These are phyloP conservation scores for Oreamnos americanus DNA, from an alignment of 2,113 vertebrate genomes.

Conservation along the genomic window DNA sequence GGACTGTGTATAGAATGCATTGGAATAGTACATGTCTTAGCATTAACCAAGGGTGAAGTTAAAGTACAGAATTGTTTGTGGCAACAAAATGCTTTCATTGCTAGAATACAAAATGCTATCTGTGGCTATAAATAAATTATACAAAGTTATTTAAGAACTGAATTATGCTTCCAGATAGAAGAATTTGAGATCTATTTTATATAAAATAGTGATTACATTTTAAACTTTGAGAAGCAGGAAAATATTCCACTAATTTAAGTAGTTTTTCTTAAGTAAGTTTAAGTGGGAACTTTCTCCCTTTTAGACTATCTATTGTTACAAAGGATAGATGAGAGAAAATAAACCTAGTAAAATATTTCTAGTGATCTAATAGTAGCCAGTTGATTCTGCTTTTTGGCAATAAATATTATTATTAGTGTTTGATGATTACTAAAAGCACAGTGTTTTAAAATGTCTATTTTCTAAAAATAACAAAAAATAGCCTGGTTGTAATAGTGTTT, in stretches of 20 bases:
- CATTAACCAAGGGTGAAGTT: conserved; percentile 46
- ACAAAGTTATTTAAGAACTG: conserved; percentile 30
- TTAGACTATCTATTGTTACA: not conserved
- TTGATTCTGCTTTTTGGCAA: not conserved
- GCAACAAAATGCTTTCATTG: conserved; percentile 40
- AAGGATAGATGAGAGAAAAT: not conserved
- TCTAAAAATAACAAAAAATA: not conserved
- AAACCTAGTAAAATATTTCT: not conserved
- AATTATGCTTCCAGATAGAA: conserved; percentile 24
- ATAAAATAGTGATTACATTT: conserved; percentile 32
- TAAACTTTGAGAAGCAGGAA: not conserved
- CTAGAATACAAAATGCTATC: conserved; percentile 63
- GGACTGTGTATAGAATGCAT: conserved; percentile 40
- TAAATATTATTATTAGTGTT: not conserved
- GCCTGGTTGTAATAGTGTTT: not conserved
- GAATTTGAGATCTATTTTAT: not conserved
- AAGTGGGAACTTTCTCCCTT: not conserved
- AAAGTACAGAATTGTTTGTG: conserved; percentile 31
- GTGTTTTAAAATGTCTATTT: not conserved
- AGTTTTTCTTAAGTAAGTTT: not conserved
- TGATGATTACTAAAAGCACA: not conserved
- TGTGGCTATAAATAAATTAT: conserved; percentile 32
- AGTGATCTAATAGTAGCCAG: not conserved
- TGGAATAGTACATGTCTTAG: conserved; percentile 46
- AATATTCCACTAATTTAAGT: not conserved